Percentiles rank a stretch among this genome's conserved stretches.
These are phyloP conservation scores for Ormia ochracea DNA, from an alignment of 2,888 invertebrate species.

Conservation along the genomic window DNA sequence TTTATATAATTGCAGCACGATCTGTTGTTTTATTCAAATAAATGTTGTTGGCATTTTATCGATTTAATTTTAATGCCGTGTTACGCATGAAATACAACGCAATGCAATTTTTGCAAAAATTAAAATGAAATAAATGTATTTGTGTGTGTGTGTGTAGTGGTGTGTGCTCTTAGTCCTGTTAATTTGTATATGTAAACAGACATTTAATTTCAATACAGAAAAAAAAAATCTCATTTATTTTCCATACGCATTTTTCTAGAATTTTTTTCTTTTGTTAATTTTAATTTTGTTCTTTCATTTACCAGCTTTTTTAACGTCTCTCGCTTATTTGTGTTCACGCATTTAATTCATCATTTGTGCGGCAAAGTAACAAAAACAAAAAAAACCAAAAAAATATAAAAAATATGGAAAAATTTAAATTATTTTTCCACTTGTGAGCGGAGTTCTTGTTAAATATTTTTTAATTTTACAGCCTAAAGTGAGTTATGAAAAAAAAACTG, in stretches of 20 bases:
- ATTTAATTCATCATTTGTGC: constrained; percentile 48
- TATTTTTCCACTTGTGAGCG: background rate
- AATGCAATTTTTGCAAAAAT: constrained; percentile 50
- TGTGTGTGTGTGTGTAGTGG: background rate
- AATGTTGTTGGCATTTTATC: constrained; percentile 62
- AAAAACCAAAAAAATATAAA: background rate
- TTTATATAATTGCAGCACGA: constrained; percentile 59
- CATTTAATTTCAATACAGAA: constrained; percentile 13
- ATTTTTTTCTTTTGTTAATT: constrained; percentile 18
- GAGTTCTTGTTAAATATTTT: constrained; percentile 6
- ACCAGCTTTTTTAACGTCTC: background rate
- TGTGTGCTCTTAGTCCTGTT: background rate
- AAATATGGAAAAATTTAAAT: constrained; percentile 22
- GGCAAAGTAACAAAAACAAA: too few species aligned
- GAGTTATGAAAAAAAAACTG: too few species aligned
- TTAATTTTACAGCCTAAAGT: too few species aligned
- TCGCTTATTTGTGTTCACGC: constrained; percentile 17
- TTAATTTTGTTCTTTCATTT: constrained; percentile 9
- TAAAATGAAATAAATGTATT: constrained; percentile 50
- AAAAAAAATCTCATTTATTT: constrained; percentile 55
- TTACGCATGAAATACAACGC: constrained; percentile 61
- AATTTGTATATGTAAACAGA: constrained; percentile 33
- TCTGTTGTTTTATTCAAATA: constrained; percentile 57
- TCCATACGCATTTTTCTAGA: constrained; percentile 58
- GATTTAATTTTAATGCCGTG: constrained; percentile 63